Conservation (phyloP, 2,797 vertebrate species). For the Anableps anableps region DNA sequence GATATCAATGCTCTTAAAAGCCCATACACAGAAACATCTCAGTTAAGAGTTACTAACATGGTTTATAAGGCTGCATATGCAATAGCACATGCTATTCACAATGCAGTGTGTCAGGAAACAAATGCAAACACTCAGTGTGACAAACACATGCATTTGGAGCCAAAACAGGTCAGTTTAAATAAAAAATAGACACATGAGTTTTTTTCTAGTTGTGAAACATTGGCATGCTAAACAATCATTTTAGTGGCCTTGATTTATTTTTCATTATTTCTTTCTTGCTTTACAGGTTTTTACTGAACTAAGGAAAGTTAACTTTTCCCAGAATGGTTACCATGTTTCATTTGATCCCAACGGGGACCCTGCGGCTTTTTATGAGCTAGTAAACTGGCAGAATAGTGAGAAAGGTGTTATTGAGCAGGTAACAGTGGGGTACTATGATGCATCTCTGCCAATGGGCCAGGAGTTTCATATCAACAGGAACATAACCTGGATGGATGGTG, state of each 20-base stretch:
- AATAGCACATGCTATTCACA: constrained; percentile 74
- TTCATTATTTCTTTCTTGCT: background rate
- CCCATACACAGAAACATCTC: constrained; percentile 72
- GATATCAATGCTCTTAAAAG: constrained; percentile 55
- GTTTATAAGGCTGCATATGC: constrained; percentile 81
- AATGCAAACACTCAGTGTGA: background rate
- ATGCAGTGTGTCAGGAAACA: background rate
- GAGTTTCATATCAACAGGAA: constrained; percentile 62
- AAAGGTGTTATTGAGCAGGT: constrained; percentile 30
- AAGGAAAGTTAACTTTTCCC: constrained; percentile 6
- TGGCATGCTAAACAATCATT: background rate
- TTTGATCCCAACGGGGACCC: constrained; percentile 70
- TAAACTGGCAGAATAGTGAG: constrained; percentile 76
- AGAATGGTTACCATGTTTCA: background rate
- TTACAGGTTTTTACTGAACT: background rate
- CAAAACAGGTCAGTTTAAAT: background rate
- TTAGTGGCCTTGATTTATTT: background rate
- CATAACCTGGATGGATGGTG: constrained; percentile 62
- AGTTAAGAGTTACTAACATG: constrained; percentile 74
- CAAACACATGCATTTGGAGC: background rate
- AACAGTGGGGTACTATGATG: constrained; percentile 70
- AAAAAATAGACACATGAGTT: background rate
- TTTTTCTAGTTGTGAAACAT: background rate
- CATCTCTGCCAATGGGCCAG: constrained; percentile 56
- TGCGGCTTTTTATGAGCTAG: constrained; percentile 75